Conservation (phyloP, 2,113 vertebrate species). For the Clupea harengus region DNA sequence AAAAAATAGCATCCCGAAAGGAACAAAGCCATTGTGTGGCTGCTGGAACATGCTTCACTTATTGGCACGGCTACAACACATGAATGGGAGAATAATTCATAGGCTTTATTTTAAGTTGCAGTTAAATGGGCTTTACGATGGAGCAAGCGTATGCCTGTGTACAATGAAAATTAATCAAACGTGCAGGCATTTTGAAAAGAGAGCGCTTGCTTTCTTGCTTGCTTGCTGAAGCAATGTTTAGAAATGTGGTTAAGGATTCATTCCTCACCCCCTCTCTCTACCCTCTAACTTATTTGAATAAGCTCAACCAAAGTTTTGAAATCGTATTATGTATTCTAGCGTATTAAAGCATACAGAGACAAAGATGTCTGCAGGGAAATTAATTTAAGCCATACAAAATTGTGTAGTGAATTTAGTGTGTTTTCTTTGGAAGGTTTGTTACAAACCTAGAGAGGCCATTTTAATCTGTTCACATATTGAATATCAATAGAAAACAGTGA, state of each 20-base stretch:
- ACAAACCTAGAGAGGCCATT: neutral
- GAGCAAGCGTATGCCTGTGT: slow-evolving; percentile 22
- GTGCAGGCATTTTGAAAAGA: neutral
- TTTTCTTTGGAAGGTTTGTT: neutral
- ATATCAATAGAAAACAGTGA: slow-evolving; percentile 10
- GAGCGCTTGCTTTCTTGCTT: neutral
- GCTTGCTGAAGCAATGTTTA: neutral
- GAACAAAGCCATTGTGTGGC: slow-evolving; percentile 46
- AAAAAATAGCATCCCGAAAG: slow-evolving; percentile 15
- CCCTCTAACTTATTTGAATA: neutral
- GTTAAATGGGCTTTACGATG: slow-evolving; percentile 24
- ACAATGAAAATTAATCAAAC: neutral
- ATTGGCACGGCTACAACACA: slow-evolving; percentile 31
- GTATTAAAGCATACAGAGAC: neutral
- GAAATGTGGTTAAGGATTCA: neutral
- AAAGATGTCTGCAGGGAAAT: neutral
- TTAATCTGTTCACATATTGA: slow-evolving; percentile 20
- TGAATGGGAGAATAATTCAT: slow-evolving; percentile 36
- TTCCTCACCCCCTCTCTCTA: neutral
- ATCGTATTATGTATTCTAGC: neutral
- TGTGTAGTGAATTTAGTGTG: neutral
- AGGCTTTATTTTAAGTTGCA: slow-evolving; percentile 36
- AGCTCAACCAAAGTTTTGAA: neutral
- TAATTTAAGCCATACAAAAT: neutral
- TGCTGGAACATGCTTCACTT: slow-evolving; percentile 35